These are phyloP conservation scores for Paralvinella palmiformis DNA, from an alignment of 1,140 invertebrate species.

Conservation along the genomic window DNA sequence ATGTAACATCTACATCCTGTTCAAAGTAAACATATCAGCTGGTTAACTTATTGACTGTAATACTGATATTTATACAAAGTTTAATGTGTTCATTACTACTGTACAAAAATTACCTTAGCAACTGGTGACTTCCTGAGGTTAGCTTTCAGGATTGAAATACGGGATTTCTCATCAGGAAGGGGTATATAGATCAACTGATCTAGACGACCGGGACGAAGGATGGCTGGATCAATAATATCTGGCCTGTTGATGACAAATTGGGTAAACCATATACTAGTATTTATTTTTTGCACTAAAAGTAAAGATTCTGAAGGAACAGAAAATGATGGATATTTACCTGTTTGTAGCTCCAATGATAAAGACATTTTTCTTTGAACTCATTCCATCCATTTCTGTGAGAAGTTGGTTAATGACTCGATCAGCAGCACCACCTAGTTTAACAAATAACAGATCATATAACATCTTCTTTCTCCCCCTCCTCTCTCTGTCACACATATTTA, in stretches of 20 bases:
- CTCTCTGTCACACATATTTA: too few relatives aligned
- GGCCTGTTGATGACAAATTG: too few relatives aligned
- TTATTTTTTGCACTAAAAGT: too few relatives aligned
- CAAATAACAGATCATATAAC: too few relatives aligned
- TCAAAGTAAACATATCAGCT: neutral
- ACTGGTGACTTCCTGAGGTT: constrained; percentile 96
- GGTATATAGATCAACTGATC: constrained; percentile 99
- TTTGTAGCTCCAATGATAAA: constrained; percentile 99
- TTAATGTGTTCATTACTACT: neutral
- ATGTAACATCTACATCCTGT: constrained; percentile 85
- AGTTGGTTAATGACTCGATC: constrained; percentile 99
- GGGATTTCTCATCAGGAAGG: constrained; percentile 95
- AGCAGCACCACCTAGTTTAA: constrained; percentile 70
- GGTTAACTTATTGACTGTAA: neutral
- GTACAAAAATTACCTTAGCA: constrained; percentile 62
- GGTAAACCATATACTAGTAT: too few relatives aligned
- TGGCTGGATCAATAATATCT: constrained; percentile 99
- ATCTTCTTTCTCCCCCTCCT: too few relatives aligned
- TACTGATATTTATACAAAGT: neutral
- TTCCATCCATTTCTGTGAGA: constrained; percentile 99
- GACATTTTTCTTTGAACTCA: constrained; percentile 99
- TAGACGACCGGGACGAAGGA: constrained; percentile 92
- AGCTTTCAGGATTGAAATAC: constrained; percentile 88
- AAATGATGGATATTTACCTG: constrained; percentile 60
- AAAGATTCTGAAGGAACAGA: too few relatives aligned